A percentile compares a stretch with the other conserved stretches of the same genome.
phyloP scores from a whole-genome alignment of 2,113 vertebrate species.

The Percina caprodes region DNA sequence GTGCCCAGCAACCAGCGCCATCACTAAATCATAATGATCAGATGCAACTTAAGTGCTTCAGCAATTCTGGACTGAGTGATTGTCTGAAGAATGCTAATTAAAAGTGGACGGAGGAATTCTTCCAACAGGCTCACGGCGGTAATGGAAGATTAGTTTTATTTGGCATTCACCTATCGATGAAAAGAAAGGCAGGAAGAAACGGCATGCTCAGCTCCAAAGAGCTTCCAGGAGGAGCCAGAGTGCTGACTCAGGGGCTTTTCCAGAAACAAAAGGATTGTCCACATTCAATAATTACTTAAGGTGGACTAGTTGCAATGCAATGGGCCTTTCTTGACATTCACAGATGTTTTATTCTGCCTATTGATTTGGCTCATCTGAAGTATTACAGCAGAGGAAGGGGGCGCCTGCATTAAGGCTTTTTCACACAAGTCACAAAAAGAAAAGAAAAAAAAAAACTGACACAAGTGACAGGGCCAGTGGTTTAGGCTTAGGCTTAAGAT shows the following conservation, averaged over 20 bases:
- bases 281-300: conserved; percentile 17
- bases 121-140: conserved; percentile 43
- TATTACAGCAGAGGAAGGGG: too few species aligned
- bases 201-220: conserved; percentile 22
- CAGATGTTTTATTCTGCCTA: conserved; percentile 13
- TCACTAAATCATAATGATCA: conserved; percentile 68
- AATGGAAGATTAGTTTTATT: conserved; percentile 64
- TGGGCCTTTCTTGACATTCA: not conserved
- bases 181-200: conserved; percentile 37
- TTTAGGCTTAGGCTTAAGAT: not conserved
- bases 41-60: conserved; percentile 46
- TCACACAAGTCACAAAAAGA: not conserved
- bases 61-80: conserved; percentile 14
- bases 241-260: conserved; percentile 59
- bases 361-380: not conserved
- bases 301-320: conserved; percentile 16
- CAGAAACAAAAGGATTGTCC: conserved; percentile 45
- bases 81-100: conserved; percentile 57
- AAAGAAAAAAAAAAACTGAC: conserved; percentile 4
- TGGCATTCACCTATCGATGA: conserved; percentile 57
- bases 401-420: not conserved
- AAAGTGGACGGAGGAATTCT: conserved; percentile 47
- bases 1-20: conserved; percentile 24
- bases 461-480: not conserved
- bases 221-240: conserved; percentile 26